Evolutionary conservation across 2,113 vertebrate species (phyloP).

Genomic region (Carettochelys insculpta): DNA sequence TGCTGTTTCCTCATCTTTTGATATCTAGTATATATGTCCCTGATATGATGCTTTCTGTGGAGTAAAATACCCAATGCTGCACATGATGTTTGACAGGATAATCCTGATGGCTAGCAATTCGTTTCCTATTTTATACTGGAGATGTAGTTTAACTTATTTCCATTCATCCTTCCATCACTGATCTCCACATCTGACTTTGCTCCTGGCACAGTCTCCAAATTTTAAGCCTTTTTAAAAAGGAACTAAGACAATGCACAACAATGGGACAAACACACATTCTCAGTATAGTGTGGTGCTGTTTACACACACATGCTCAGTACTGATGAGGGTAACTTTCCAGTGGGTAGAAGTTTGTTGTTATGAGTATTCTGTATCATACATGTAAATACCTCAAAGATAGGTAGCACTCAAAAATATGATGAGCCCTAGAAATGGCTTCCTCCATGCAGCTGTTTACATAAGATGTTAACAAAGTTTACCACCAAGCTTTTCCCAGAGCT

Average conservation of each 20-base stretch:
- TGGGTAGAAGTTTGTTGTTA: accelerated
- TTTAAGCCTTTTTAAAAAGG: background rate
- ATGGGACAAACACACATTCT: too few relatives aligned
- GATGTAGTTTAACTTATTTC: constrained; percentile 38
- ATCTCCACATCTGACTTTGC: constrained; percentile 15
- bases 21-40: constrained; percentile 22
- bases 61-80: constrained; percentile 45
- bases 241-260: background rate
- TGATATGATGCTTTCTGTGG: constrained; percentile 29
- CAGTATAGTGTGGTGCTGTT: background rate
- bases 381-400: background rate
- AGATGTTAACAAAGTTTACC: background rate
- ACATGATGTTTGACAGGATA: constrained; percentile 58
- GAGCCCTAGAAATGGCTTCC: background rate
- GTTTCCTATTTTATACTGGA: constrained; percentile 23
- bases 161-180: constrained; percentile 23
- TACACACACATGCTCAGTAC: accelerated
- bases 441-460: background rate
- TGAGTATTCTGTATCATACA: background rate
- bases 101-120: constrained; percentile 26
- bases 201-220: background rate
- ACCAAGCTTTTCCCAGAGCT: background rate
- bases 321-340: accelerated
- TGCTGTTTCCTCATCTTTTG: constrained; percentile 23
- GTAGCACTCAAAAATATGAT: background rate